Percentiles rank a stretch among this genome's conserved stretches.
Conservation (phyloP, 35 echinoderm and acorn worm genomes). For the Holothuria glaberrima region DNA sequence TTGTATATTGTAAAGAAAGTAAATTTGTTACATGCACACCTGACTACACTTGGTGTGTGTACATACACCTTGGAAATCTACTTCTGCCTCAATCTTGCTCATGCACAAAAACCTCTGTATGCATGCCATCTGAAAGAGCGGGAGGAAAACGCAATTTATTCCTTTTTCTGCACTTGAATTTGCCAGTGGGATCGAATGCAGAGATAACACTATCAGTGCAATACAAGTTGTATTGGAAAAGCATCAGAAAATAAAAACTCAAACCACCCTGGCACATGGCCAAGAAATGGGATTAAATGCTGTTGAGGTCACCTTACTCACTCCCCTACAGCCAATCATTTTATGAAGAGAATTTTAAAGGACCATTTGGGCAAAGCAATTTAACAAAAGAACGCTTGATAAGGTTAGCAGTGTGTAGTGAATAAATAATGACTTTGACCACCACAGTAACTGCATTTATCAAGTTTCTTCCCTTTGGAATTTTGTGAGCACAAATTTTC, state of each 20-base stretch:
- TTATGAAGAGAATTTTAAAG: no score
- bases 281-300: constrained; percentile 48
- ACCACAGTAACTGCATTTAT: no score
- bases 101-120: background rate
- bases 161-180: constrained; percentile 26
- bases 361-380: no score
- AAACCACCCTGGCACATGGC: constrained; percentile 20
- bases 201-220: constrained; percentile 22
- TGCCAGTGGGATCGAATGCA: constrained; percentile 40
- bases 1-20: no score
- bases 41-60: no score
- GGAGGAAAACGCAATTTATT: constrained; percentile 37
- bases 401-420: no score
- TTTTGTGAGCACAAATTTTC: no score
- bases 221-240: constrained; percentile 31
- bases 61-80: no score
- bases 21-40: no score
- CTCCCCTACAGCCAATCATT: constrained; percentile 6
- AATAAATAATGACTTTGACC: no score
- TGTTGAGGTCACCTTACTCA: constrained; percentile 40
- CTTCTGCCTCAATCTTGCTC: background rate
- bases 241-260: constrained; percentile 9
- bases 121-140: background rate
- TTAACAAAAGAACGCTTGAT: no score
- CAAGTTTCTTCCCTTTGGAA: no score